Base-by-base conservation (phyloP, 2,113 vertebrate species). In the Elachura formosa region DNA sequence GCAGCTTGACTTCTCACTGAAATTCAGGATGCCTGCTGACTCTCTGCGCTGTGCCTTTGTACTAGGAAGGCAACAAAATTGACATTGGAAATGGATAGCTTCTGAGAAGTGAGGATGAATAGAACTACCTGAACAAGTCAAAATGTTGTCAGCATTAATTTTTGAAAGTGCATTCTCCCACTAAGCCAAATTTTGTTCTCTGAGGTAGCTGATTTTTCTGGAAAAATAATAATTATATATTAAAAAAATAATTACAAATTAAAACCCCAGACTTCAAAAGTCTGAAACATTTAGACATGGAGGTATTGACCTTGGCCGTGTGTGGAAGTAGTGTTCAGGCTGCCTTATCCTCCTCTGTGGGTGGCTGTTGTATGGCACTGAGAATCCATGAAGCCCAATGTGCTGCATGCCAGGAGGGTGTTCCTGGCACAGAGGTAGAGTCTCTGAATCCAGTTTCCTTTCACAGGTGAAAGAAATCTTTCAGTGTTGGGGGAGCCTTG, bases 401-500 rank as follows among this genome's bases (percentile, higher is more conserved):
- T 68, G 16, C 26, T 3, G 1, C 9, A 26, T 12, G 22, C 63
- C 63, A 91, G 68, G 38, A 46, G 6, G 0, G 0, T 77, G 36
- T 22, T 55, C 55, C 38, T 20, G 12, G n/a, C n/a, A n/a, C n/a
- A n/a, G n/a, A n/a, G n/a, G 12, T 11, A 22, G 26, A 1, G 2
- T 48, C 86, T 85, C 67, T 66, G 51, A 83, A 43, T 52, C 28
- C 31, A 7, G 4, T 66, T 87, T 49, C 28, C 31, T 84, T 90
- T 84, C n/a, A 33, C 22, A 36, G 28, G 18, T 55, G 61, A 84
- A 81, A 49, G 61, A 84, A 81, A 49, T 46, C 9, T 40, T 76
- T 66, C 46, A 14, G 23, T 48, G 23, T 3, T 77, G 54, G 26
- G 20, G 23, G 4, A 86, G 29, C 19, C 86, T 81, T 84, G 19